Evolutionary conservation across 2,113 vertebrate genomes (phyloP).

Genomic region (Cebidichthys violaceus): DNA sequence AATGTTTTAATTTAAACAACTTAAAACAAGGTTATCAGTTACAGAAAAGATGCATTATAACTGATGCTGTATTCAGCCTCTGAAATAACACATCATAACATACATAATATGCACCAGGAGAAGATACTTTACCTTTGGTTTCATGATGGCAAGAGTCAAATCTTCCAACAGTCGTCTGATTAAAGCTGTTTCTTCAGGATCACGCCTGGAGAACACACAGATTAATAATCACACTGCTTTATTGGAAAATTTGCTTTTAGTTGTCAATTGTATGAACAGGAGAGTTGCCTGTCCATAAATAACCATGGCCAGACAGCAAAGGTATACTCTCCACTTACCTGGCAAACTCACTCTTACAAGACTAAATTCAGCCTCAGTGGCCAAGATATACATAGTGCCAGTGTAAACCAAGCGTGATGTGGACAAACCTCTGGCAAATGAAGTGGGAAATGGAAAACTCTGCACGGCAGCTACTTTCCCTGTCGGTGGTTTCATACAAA

Average conservation of each 20-base stretch:
- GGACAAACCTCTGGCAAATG: conserved; percentile 57
- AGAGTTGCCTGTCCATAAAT: neutral
- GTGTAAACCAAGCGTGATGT: conserved; percentile 32
- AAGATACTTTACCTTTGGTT: conserved; percentile 51
- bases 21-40: neutral
- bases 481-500: conserved; percentile 51
- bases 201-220: conserved; percentile 11
- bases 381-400: conserved; percentile 46
- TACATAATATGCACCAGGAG: neutral
- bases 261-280: neutral
- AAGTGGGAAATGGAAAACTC: conserved; percentile 51
- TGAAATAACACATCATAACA: neutral
- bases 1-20: neutral
- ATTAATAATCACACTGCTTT: neutral
- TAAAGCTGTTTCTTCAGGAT: neutral
- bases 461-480: conserved; percentile 40
- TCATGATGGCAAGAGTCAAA: conserved; percentile 35
- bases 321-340: conserved; percentile 22
- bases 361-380: conserved; percentile 25
- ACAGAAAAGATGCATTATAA: neutral
- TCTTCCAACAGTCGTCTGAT: conserved; percentile 3
- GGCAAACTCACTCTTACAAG: neutral
- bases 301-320: neutral
- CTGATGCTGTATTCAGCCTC: neutral
- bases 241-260: neutral